A percentile compares a stretch with the other conserved stretches of the same genome.
Evolutionary conservation across 2,797 vertebrate species (phyloP).

Genomic region (Melanotaenia pygmaea): DNA sequence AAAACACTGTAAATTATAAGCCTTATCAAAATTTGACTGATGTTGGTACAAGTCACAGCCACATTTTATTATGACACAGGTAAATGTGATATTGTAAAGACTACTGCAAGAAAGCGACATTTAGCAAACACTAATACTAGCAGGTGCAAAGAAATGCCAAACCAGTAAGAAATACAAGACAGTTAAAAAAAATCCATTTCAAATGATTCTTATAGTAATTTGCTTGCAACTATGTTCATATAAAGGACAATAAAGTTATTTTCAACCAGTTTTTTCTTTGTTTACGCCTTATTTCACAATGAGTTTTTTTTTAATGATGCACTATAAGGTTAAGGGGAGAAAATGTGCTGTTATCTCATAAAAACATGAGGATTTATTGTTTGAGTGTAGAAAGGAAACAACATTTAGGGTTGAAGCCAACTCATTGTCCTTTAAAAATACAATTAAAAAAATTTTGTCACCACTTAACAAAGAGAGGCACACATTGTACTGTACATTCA

Average conservation of each 20-base stretch:
- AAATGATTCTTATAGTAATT: slow-evolving; percentile 11
- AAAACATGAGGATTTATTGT: neutral
- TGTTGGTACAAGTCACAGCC: slow-evolving; percentile 38
- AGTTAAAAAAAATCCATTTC: neutral
- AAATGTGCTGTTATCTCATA: neutral
- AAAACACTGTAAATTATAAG: slow-evolving; percentile 20
- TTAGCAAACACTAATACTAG: slow-evolving; percentile 40
- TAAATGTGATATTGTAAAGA: slow-evolving; percentile 39
- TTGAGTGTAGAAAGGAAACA: neutral
- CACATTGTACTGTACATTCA: slow-evolving; percentile 69
- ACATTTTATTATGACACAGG: slow-evolving; percentile 40
- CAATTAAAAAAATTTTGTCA: slow-evolving; percentile 27
- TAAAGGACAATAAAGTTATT: slow-evolving; percentile 25
- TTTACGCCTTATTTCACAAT: neutral
- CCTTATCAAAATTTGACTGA: neutral
- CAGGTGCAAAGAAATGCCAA: slow-evolving; percentile 32
- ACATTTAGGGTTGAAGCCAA: slow-evolving; percentile 25
- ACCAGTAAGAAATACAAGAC: slow-evolving; percentile 33
- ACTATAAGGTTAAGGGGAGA: neutral
- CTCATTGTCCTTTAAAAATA: slow-evolving; percentile 32
- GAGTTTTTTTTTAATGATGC: neutral
- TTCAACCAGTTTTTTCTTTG: slow-evolving; percentile 34
- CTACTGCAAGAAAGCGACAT: slow-evolving; percentile 33
- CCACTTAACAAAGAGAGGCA: slow-evolving; percentile 62
- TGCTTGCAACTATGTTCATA: slow-evolving; percentile 13